Evolutionary conservation across 2,888 invertebrate genomes (phyloP), one percentile per base, ranked within the genome.

Genomic region (Bibio marci): DNA sequence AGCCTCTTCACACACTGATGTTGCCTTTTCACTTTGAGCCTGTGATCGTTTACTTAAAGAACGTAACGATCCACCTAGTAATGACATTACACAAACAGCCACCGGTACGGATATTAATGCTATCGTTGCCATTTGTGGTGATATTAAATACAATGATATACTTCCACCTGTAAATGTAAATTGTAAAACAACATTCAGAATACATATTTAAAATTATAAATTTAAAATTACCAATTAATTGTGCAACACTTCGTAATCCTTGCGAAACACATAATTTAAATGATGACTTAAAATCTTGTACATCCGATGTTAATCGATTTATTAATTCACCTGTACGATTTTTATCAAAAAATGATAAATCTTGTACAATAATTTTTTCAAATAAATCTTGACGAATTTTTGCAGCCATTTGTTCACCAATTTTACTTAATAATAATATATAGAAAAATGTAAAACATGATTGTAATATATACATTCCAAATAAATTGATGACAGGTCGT

Each of bases 261-360:
- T 92, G 92, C 1, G 94, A 86, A 34, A 97, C 76, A 18, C 83
- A 82, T 52, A 83, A 76, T 57, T 97, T 97, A 56, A 97, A 95
- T 2, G 87, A 82, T 50, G 92, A 90, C 63, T 97, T 97, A 57
- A 97, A 95, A 54, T 95, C 94, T 58, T 97, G 94, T 8, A 95
- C 79, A 63, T 97, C 95, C 34, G 81, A 75, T 19, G 92, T 92
- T 44, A 95, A 63, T 49, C 90, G 77, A 58, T 88, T 90, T 8
- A 92, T 74, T 33, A 95, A 70, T 61, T 94, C 94, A 1, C 94
- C 94, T 1, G 90, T 90, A 51, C 87, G 75, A 56, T 88, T 81
- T 48, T 70, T 67, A 58, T 95, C 94, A 59, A 90, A 95, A 60
- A 95, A 95, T 8, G 75, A 69, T 53, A 94, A 76, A 50, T 95